A percentile compares a stretch with the other conserved stretches of the same genome.
Conservation (phyloP, 92 coral and sea anemone genomes). For the Anthopleura xanthogrammica region DNA sequence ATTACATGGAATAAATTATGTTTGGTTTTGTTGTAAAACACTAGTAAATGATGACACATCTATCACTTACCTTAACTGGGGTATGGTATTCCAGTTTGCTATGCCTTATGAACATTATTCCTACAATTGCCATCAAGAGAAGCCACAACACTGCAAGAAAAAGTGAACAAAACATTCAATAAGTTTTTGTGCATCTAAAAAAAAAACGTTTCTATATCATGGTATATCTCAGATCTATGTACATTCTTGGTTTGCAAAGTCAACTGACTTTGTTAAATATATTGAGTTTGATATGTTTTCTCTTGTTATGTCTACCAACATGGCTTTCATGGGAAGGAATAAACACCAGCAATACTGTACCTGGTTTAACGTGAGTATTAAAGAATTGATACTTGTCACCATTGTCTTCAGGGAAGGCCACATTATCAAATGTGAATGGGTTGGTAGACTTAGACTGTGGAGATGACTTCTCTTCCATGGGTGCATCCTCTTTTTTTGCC, state of each 20-base stretch:
- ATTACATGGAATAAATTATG: no score
- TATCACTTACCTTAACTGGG: conserved; percentile 72
- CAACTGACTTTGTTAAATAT: no score
- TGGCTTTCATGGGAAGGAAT: no score
- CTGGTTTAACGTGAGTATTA: conserved; percentile 90
- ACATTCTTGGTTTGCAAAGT: no score
- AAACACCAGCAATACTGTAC: conserved; percentile 28
- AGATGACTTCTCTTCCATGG: conserved; percentile 43
- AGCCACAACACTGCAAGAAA: conserved; percentile 60
- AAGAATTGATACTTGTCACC: conserved; percentile 79
- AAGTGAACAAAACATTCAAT: background rate
- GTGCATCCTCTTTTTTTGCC: conserved; percentile 68
- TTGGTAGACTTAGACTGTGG: conserved; percentile 9
- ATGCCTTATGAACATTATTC: conserved; percentile 64
- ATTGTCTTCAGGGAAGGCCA: conserved; percentile 76
- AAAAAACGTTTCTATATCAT: no score
- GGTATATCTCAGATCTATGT: no score
- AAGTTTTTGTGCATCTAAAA: no score
- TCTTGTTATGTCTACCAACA: no score
- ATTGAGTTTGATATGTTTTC: no score
- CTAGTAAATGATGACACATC: no score
- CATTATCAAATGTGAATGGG: conserved; percentile 38
- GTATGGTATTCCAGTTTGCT: conserved; percentile 60
- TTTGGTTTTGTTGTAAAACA: no score
- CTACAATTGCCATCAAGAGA: conserved; percentile 57